A percentile compares a stretch with the other conserved stretches of the same genome.
Evolutionary conservation across 1,140 invertebrate species (phyloP).

Genomic region (Diachasma alloeum): DNA sequence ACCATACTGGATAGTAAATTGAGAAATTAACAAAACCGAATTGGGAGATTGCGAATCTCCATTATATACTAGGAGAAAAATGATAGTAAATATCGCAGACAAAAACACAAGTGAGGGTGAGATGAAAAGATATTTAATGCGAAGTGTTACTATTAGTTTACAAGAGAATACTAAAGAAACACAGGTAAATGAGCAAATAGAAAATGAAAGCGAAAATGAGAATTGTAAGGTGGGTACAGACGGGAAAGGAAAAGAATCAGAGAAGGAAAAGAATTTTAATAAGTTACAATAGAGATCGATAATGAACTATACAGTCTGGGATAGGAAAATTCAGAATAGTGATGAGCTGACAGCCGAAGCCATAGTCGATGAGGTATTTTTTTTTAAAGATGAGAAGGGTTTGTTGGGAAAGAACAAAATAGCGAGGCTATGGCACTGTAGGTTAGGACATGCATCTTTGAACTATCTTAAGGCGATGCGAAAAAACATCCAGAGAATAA

Average conservation of each 20-base stretch:
- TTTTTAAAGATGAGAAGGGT: constrained; percentile 16
- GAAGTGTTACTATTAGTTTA: no score
- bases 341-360: constrained; percentile 20
- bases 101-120: no score
- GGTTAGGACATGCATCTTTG: constrained; percentile 33
- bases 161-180: no score
- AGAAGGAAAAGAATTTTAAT: neutral
- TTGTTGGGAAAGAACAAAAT: constrained; percentile 24
- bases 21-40: neutral
- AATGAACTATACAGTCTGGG: constrained; percentile 12
- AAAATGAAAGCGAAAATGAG: no score
- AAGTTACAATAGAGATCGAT: neutral
- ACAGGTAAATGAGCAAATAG: no score
- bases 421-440: constrained; percentile 36
- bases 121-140: no score
- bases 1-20: constrained; percentile 27
- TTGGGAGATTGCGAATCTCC: neutral
- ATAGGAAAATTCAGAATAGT: constrained; percentile 21
- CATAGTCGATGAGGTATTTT: neutral
- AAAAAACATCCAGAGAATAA: constrained; percentile 10
- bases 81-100: no score
- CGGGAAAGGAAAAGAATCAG: neutral
- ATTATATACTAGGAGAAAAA: no score
- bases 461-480: constrained; percentile 30
- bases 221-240: no score